Percentiles rank a stretch among this genome's conserved stretches.
Conservation (phyloP, 2,113 vertebrate species). For the Saccopteryx leptura region DNA sequence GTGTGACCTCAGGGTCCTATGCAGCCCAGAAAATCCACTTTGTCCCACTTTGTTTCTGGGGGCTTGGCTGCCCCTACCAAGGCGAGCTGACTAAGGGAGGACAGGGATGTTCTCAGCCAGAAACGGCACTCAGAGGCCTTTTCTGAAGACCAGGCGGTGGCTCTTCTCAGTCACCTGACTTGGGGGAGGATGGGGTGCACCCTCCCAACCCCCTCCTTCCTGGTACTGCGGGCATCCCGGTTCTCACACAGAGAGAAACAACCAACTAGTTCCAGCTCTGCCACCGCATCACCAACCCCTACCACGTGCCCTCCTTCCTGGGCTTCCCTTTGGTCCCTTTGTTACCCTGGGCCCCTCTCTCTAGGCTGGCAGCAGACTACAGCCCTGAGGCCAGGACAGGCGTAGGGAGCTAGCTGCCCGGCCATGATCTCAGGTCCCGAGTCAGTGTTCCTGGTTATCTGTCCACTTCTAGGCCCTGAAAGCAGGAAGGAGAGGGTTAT, state of each 20-base stretch:
- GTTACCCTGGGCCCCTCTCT: not conserved
- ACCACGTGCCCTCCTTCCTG: accelerated
- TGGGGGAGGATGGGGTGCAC: not conserved
- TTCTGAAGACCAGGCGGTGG: not conserved
- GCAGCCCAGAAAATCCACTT: not conserved
- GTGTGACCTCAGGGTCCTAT: accelerated
- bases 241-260: not conserved
- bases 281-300: not conserved
- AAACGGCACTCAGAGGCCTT: not conserved
- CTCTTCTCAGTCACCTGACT: not conserved
- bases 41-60: too few species aligned
- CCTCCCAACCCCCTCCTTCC: not conserved
- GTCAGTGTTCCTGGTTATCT: not conserved
- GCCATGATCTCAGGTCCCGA: not conserved
- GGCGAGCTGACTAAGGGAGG: not conserved
- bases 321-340: not conserved
- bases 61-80: not conserved
- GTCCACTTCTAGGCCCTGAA: not conserved
- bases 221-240: not conserved
- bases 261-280: not conserved
- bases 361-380: not conserved
- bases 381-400: not conserved
- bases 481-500: not conserved
- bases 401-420: too few species aligned
- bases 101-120: not conserved